Percentiles rank a stretch among this genome's conserved stretches.
Conservation (phyloP, 2,113 vertebrate species). For the Motacilla alba region DNA sequence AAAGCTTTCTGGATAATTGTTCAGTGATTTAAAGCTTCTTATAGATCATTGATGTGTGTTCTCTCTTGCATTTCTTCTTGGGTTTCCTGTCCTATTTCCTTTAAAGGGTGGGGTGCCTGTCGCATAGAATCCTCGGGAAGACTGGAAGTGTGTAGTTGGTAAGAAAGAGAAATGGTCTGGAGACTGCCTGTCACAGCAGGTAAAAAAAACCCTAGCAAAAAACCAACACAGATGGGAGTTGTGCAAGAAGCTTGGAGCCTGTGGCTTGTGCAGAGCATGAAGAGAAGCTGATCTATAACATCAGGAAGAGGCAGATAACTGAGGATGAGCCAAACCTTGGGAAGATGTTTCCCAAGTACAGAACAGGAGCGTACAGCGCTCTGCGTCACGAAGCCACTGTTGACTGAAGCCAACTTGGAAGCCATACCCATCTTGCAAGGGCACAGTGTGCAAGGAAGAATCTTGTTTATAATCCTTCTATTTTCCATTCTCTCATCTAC, state of each 20-base stretch:
- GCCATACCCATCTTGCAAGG: not conserved
- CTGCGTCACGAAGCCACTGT: not conserved
- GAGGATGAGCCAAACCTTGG: not conserved
- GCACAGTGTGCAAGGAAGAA: not conserved
- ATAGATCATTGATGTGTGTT: not conserved
- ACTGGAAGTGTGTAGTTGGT: not conserved
- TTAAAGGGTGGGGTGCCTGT: not conserved
- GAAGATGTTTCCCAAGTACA: not conserved
- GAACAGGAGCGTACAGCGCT: not conserved
- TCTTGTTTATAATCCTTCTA: not conserved
- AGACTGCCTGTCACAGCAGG: not conserved
- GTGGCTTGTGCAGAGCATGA: not conserved
- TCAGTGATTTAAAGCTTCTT: conserved; percentile 20
- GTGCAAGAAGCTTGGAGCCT: not conserved
- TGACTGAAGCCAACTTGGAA: not conserved
- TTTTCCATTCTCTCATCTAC: not conserved
- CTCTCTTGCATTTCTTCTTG: not conserved
- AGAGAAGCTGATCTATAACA: not conserved
- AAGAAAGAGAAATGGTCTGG: not conserved
- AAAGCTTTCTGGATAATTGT: conserved; percentile 28
- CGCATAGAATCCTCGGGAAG: not conserved
- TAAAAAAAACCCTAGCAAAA: not conserved
- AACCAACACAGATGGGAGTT: not conserved
- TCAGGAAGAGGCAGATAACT: not conserved
- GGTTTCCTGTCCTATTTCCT: not conserved